A percentile compares a stretch with the other conserved stretches of the same genome.
These are phyloP conservation scores for Porites lutea DNA, from an alignment of 64 coral and sea anemone genomes.

Conservation along the genomic window DNA sequence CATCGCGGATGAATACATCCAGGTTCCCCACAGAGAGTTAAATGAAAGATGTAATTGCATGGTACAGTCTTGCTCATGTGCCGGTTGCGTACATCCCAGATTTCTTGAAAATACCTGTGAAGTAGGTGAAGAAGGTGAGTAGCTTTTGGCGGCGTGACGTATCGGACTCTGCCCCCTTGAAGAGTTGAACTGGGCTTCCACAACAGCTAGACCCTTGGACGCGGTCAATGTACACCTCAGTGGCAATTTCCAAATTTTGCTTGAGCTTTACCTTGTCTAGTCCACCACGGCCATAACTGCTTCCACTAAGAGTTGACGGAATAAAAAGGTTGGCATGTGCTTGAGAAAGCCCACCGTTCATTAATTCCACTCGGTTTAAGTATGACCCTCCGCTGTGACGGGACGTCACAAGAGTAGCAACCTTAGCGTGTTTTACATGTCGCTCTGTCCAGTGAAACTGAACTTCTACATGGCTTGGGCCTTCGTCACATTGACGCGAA, in stretches of 20 bases:
- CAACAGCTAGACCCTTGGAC: not conserved
- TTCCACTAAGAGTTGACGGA: no score
- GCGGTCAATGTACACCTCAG: constrained; percentile 6
- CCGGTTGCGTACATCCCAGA: not conserved
- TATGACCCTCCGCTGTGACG: no score
- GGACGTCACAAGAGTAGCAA: no score
- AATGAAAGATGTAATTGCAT: not conserved
- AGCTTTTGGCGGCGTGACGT: not conserved
- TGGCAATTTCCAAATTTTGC: not conserved
- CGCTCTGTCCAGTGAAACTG: no score
- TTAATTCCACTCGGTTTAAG: no score
- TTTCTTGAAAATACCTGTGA: not conserved
- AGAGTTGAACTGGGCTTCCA: not conserved
- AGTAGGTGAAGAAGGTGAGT: not conserved
- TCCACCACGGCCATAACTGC: no score
- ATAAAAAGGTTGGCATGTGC: not conserved
- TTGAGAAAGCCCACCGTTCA: not conserved
- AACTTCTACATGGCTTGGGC: constrained; percentile 36
- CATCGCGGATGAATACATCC: constrained; percentile 28
- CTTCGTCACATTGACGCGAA: constrained; percentile 38
- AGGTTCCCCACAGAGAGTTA: constrained; percentile 7
- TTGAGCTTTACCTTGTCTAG: no score
- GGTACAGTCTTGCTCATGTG: constrained; percentile 5
- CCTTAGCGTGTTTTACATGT: no score
- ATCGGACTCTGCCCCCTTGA: not conserved